Percentiles rank a stretch among this genome's conserved stretches.
phyloP scores from a whole-genome alignment of 2,113 vertebrate species.

The Acanthochromis polyacanthus region DNA sequence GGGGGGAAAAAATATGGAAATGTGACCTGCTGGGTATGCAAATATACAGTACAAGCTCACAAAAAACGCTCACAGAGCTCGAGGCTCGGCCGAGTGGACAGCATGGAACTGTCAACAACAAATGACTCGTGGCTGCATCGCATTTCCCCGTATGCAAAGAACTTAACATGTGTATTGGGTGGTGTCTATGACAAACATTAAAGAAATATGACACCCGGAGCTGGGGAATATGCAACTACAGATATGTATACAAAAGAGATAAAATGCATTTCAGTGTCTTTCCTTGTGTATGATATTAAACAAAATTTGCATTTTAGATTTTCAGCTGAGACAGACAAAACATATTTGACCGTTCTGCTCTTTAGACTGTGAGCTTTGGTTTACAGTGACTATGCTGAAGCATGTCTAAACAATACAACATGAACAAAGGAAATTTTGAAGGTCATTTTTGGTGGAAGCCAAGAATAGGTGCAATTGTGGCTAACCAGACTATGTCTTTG shows the following conservation, averaged over 20 bases:
- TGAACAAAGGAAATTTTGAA: constrained; percentile 8
- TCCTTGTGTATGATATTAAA: background rate
- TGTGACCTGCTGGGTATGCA: constrained; percentile 70
- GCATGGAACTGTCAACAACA: constrained; percentile 54
- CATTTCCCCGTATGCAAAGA: constrained; percentile 48
- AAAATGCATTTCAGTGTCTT: background rate
- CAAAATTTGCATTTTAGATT: constrained; percentile 18
- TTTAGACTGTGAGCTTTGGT: constrained; percentile 10
- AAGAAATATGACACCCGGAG: background rate
- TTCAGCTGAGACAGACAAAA: background rate
- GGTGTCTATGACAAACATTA: background rate
- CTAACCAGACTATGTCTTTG: background rate
- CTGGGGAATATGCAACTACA: constrained; percentile 28
- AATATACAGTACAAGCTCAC: constrained; percentile 53
- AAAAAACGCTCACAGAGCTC: constrained; percentile 14
- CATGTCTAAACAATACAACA: background rate
- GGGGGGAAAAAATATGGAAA: constrained; percentile 60
- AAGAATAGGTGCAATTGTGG: background rate
- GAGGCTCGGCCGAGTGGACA: constrained; percentile 43
- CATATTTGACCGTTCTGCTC: background rate
- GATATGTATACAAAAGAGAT: background rate
- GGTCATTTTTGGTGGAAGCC: constrained; percentile 1
- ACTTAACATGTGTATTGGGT: constrained; percentile 3
- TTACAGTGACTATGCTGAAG: background rate
- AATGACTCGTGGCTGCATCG: constrained; percentile 34